These are phyloP conservation scores for Hofmannophila pseudospretella DNA, from an alignment of 2,888 invertebrate genomes.

Conservation along the genomic window DNA sequence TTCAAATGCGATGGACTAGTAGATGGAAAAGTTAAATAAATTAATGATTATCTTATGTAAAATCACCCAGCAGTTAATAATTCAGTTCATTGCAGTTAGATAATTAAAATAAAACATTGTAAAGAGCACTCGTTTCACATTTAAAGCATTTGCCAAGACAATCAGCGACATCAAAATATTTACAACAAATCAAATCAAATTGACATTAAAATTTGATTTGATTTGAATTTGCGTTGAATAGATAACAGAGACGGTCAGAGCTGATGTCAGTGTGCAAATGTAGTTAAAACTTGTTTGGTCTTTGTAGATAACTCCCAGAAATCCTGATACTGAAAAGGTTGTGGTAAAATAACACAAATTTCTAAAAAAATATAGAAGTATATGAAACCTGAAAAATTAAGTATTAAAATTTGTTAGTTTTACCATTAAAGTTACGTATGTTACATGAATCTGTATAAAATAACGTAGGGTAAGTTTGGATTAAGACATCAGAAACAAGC, in stretches of 20 bases:
- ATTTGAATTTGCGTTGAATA: conserved; percentile 5
- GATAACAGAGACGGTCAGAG: conserved; percentile 20
- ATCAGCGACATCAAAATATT: conserved; percentile 57
- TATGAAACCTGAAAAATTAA: conserved; percentile 30
- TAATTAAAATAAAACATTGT: too few species aligned
- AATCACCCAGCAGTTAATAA: too few species aligned
- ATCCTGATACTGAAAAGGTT: not conserved
- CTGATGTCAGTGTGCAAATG: conserved; percentile 45
- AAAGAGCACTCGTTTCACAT: conserved; percentile 57
- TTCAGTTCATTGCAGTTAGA: not conserved
- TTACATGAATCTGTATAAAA: too few species aligned
- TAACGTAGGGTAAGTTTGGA: too few species aligned
- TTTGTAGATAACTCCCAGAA: conserved; percentile 1
- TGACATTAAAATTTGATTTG: conserved; percentile 5
- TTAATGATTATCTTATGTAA: too few species aligned
- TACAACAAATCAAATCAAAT: conserved; percentile 34
- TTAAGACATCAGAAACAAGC: too few species aligned
- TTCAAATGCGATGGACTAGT: too few species aligned
- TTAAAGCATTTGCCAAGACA: conserved; percentile 68
- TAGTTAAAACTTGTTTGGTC: conserved; percentile 27
- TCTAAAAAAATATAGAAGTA: too few species aligned
- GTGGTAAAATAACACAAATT: too few species aligned
- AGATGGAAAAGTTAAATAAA: too few species aligned
- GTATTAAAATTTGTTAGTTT: not conserved
- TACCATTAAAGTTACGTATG: too few species aligned